These are phyloP conservation scores for Hippocampus comes DNA, from an alignment of 2,113 vertebrate genomes.

Conservation along the genomic window DNA sequence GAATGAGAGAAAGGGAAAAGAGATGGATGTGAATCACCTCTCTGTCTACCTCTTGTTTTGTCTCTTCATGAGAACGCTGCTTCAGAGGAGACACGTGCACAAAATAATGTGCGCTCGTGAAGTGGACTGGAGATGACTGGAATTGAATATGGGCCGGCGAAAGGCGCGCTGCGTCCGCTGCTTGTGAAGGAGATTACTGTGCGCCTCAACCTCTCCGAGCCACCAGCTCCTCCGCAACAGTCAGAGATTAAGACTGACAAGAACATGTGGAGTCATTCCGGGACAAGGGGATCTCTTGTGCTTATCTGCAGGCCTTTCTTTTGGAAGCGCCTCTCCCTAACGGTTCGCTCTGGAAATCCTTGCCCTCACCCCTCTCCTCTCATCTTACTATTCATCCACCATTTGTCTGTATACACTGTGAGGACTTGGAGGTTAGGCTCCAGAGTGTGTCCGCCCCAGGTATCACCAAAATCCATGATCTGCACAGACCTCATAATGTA, in stretches of 20 bases:
- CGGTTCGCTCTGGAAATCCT: background rate
- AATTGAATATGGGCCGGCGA: slow-evolving; percentile 42
- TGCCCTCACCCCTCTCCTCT: background rate
- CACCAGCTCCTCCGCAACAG: slow-evolving; percentile 31
- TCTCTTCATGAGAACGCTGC: slow-evolving; percentile 37
- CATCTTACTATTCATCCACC: slow-evolving; percentile 13
- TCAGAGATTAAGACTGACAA: slow-evolving; percentile 67
- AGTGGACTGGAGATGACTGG: slow-evolving; percentile 45
- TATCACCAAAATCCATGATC: slow-evolving; percentile 30
- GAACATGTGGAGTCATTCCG: slow-evolving; percentile 60
- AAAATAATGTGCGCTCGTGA: slow-evolving; percentile 34
- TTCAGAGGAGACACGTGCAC: slow-evolving; percentile 26
- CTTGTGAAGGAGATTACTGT: slow-evolving; percentile 53
- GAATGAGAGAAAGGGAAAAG: slow-evolving; percentile 42
- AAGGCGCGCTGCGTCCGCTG: slow-evolving; percentile 18
- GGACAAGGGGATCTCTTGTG: slow-evolving; percentile 49
- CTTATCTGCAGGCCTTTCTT: slow-evolving; percentile 38
- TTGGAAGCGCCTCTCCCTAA: slow-evolving; percentile 12
- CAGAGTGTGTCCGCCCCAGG: slow-evolving; percentile 8
- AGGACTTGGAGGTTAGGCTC: slow-evolving; percentile 13
- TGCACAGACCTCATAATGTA: background rate
- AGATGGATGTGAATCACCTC: slow-evolving; percentile 50
- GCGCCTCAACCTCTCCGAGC: slow-evolving; percentile 13
- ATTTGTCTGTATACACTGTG: slow-evolving; percentile 11
- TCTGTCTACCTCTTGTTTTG: slow-evolving; percentile 59